Evolutionary conservation across 2,797 vertebrate species (phyloP).

Genomic region (Alosa sapidissima): DNA sequence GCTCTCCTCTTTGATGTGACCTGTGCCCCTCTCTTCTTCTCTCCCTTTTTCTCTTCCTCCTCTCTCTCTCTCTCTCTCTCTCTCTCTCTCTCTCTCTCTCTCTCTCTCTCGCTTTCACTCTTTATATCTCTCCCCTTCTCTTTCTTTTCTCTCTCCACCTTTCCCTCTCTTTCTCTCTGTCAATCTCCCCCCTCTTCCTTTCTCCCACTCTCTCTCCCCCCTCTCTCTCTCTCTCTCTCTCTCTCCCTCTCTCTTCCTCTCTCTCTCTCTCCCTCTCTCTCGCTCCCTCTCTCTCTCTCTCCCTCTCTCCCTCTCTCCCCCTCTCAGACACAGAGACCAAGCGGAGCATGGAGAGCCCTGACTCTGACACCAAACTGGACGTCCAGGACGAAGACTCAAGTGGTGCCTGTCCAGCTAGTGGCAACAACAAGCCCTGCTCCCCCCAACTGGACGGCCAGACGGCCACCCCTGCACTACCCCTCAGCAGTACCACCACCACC

Average conservation of each 20-base stretch:
- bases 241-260: neutral
- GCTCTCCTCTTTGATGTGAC: no score
- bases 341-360: constrained; percentile 82
- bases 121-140: no score
- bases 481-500: constrained; percentile 52
- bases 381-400: constrained; percentile 89
- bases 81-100: no score
- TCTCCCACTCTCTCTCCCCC: no score
- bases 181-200: no score
- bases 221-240: neutral
- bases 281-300: neutral
- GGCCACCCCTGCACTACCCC: constrained; percentile 55
- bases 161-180: no score
- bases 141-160: no score
- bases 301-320: constrained; percentile 23
- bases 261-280: neutral
- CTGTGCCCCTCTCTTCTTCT: no score
- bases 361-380: constrained; percentile 87
- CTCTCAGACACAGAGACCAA: constrained; percentile 81
- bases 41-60: no score
- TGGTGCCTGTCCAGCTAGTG: constrained; percentile 68
- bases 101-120: no score
- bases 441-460: constrained; percentile 74
- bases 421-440: constrained; percentile 62
- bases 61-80: no score